phyloP scores from a whole-genome alignment of 2,797 vertebrate species.

The Sandelia bainsii region DNA sequence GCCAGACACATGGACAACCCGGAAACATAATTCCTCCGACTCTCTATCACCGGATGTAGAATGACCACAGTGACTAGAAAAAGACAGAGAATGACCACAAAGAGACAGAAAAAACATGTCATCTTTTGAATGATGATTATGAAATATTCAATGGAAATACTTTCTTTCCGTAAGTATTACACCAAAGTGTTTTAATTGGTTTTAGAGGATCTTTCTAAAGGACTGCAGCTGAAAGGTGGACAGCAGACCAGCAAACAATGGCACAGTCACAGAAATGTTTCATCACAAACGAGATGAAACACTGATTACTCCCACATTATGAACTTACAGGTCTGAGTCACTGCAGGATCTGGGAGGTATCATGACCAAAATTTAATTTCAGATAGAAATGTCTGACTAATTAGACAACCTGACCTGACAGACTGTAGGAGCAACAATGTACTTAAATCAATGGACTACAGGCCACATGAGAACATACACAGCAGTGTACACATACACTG shows the following conservation, averaged over 20 bases:
- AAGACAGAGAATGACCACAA: neutral
- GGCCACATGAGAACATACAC: neutral
- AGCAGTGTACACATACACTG: too few species aligned
- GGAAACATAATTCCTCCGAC: too few species aligned
- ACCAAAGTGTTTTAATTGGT: too few species aligned
- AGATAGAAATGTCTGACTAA: constrained; percentile 1
- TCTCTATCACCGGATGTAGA: too few species aligned
- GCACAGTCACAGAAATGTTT: neutral
- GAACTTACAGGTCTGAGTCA: constrained; percentile 13
- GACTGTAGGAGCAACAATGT: neutral
- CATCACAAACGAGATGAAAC: neutral
- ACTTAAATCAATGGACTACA: constrained; percentile 18
- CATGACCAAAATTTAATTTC: constrained; percentile 18
- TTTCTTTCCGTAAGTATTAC: too few species aligned
- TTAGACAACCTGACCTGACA: constrained; percentile 18
- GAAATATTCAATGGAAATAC: too few species aligned
- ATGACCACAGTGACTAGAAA: neutral
- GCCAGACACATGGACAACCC: too few species aligned
- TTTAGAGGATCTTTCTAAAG: neutral
- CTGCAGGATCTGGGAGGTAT: constrained; percentile 10
- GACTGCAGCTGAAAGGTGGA: neutral
- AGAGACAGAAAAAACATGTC: neutral
- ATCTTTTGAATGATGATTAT: too few species aligned
- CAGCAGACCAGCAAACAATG: neutral
- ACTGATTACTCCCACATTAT: constrained; percentile 9